Evolutionary conservation across 2,888 invertebrate species (phyloP).

Genomic region (Conomelus anceps): DNA sequence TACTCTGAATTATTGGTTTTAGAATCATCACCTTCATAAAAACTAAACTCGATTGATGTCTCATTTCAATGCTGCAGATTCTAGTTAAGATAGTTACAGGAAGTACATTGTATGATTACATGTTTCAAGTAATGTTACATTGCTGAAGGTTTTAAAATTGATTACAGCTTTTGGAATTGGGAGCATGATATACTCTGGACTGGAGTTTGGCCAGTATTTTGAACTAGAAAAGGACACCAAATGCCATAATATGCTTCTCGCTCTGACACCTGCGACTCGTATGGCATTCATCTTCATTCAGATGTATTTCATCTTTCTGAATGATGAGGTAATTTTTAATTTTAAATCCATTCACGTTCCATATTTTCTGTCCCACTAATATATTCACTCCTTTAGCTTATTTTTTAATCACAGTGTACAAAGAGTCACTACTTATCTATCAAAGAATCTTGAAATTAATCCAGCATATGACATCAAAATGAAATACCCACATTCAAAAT

Average conservation of each 20-base stretch:
- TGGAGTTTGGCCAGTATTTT: conserved; percentile 93
- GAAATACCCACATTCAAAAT: too few species aligned
- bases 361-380: background rate
- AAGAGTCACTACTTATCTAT: background rate
- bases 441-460: background rate
- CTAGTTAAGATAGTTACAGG: too few species aligned
- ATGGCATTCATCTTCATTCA: conserved; percentile 96
- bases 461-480: too few species aligned
- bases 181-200: conserved; percentile 92
- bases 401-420: background rate
- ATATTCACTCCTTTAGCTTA: background rate
- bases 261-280: conserved; percentile 82
- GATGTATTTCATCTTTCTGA: conserved; percentile 96
- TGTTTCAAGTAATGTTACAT: too few species aligned
- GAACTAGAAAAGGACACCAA: conserved; percentile 83
- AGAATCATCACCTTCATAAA: too few species aligned
- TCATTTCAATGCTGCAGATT: too few species aligned
- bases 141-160: conserved; percentile 4
- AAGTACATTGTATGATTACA: too few species aligned
- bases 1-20: too few species aligned
- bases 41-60: too few species aligned
- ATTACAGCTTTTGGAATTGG: conserved; percentile 87
- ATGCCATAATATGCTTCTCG: conserved; percentile 85
- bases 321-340: conserved; percentile 70
- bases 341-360: background rate